phyloP scores from a whole-genome alignment of 2,113 vertebrate genomes.

The Charina bottae region DNA sequence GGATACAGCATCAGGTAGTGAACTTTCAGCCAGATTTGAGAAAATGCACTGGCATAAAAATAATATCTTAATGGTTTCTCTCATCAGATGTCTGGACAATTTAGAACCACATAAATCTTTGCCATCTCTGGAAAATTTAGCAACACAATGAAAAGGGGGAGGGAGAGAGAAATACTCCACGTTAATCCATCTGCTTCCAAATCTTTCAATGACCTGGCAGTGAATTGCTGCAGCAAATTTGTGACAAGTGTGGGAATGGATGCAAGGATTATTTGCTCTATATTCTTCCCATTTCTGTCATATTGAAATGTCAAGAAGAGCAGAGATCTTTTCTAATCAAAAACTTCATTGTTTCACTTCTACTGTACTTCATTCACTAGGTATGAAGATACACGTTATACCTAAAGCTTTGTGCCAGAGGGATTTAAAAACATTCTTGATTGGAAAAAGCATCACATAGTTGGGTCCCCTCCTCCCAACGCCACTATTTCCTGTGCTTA shows the following conservation, averaged over 20 bases:
- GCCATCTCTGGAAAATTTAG: conserved; percentile 16
- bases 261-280: conserved; percentile 30
- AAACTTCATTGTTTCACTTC: conserved; percentile 22
- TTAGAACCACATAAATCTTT: conserved; percentile 33
- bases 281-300: conserved; percentile 16
- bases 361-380: conserved; percentile 11
- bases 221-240: conserved; percentile 45
- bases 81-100: conserved; percentile 15
- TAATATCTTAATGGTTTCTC: conserved; percentile 27
- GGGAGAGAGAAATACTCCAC: not conserved
- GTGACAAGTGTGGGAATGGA: conserved; percentile 23
- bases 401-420: not conserved
- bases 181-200: conserved; percentile 31
- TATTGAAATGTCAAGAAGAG: conserved; percentile 39
- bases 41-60: conserved; percentile 12
- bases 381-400: not conserved
- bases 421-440: not conserved
- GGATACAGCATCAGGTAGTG: conserved; percentile 43
- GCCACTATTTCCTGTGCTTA: not conserved
- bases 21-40: conserved; percentile 42
- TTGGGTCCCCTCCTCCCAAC: not conserved
- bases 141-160: not conserved
- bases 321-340: conserved; percentile 28
- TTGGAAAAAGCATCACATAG: not conserved
- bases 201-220: conserved; percentile 37